Conservation (phyloP, 2,113 vertebrate genomes). For the Anguilla rostrata region DNA sequence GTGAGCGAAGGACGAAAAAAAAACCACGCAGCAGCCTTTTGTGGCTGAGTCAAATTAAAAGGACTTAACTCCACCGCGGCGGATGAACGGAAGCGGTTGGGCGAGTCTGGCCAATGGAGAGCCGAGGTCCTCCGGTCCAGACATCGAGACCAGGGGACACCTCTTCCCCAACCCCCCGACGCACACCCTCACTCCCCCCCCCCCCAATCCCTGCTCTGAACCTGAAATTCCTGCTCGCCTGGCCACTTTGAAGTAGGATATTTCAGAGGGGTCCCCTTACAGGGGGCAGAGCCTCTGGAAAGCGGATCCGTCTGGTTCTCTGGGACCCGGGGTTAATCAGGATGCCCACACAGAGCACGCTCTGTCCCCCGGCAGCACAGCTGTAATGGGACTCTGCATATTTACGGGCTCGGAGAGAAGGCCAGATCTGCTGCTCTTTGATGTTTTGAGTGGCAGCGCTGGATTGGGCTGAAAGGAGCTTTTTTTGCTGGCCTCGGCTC, state of each 20-base stretch:
- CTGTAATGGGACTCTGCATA: constrained; percentile 67
- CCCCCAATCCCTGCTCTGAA: constrained; percentile 67
- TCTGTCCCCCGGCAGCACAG: constrained; percentile 70
- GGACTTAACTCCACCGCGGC: constrained; percentile 49
- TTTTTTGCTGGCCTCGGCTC: constrained; percentile 50
- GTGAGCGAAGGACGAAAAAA: neutral
- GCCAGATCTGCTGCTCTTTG: constrained; percentile 65
- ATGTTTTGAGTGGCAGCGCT: constrained; percentile 63
- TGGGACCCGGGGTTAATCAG: constrained; percentile 80
- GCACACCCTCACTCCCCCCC: constrained; percentile 21
- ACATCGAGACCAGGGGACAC: constrained; percentile 37
- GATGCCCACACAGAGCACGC: constrained; percentile 71
- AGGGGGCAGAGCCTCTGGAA: constrained; percentile 73
- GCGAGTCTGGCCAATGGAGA: constrained; percentile 51
- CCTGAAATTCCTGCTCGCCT: constrained; percentile 82
- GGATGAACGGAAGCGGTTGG: constrained; percentile 65
- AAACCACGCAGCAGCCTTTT: constrained; percentile 44
- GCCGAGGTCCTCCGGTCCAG: constrained; percentile 51
- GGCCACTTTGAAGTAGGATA: constrained; percentile 79
- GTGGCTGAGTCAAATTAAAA: constrained; percentile 65
- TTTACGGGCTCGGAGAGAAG: constrained; percentile 68
- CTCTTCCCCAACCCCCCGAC: constrained; percentile 1
- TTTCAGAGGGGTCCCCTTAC: constrained; percentile 80
- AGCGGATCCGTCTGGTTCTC: constrained; percentile 74
- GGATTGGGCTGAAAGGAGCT: constrained; percentile 60